Conservation (phyloP, 92 coral and sea anemone species). For the Paramuricea clavata region DNA sequence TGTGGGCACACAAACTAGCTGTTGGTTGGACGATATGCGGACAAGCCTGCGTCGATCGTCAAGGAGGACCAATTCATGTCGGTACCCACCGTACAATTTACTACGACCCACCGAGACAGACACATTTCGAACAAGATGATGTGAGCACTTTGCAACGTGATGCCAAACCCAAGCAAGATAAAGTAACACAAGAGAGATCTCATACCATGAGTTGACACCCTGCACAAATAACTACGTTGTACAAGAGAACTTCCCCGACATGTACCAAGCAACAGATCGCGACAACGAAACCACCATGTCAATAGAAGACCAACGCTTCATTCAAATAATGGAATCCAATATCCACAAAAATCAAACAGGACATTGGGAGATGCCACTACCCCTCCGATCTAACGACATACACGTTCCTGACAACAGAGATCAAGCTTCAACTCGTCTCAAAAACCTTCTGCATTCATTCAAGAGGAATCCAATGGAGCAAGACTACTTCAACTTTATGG, state of each 20-base stretch:
- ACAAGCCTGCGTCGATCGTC: neutral
- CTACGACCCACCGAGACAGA: neutral
- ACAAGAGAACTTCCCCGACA: conserved; percentile 12
- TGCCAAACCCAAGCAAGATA: neutral
- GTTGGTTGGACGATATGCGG: conserved; percentile 21
- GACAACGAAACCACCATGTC: conserved; percentile 47
- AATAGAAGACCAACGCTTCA: conserved; percentile 41
- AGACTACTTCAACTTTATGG: conserved; percentile 52
- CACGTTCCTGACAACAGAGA: conserved; percentile 37
- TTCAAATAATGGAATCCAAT: conserved; percentile 45
- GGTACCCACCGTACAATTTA: conserved; percentile 8
- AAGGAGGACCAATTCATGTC: conserved; percentile 16
- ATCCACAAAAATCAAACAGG: conserved; percentile 39
- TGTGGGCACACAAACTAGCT: neutral
- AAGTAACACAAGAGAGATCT: neutral
- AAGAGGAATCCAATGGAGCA: conserved; percentile 47
- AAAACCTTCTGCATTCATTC: conserved; percentile 20
- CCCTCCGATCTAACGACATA: conserved; percentile 34
- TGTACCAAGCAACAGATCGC: conserved; percentile 38
- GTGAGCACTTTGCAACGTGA: neutral
- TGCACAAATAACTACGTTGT: neutral
- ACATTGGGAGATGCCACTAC: conserved; percentile 53
- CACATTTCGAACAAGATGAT: neutral
- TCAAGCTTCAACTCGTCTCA: conserved; percentile 14
- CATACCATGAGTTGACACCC: neutral